Conservation (phyloP, 2,888 invertebrate genomes). For the Malachius bipustulatus region DNA sequence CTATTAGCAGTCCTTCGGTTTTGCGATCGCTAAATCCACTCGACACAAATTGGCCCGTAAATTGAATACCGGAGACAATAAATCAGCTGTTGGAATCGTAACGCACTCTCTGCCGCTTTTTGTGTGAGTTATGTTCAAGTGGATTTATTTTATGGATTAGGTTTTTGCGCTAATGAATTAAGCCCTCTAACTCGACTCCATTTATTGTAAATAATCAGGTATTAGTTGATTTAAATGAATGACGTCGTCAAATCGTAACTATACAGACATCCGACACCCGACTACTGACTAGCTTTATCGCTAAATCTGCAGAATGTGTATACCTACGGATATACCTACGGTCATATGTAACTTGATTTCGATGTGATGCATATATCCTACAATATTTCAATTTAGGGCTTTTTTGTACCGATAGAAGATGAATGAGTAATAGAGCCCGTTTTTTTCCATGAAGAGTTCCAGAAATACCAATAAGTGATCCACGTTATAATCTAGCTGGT, state of each 20-base stretch:
- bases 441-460: too few relatives aligned
- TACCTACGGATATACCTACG: too few relatives aligned
- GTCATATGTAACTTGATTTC: too few relatives aligned
- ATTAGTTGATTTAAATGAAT: neutral
- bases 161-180: conserved; percentile 35
- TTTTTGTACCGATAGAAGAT: too few relatives aligned
- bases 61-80: conserved; percentile 36
- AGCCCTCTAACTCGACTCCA: conserved; percentile 15
- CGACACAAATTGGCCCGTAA: conserved; percentile 38
- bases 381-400: too few relatives aligned
- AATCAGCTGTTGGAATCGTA: conserved; percentile 33
- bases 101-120: conserved; percentile 28
- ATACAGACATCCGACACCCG: neutral
- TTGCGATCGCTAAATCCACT: conserved; percentile 34
- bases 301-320: too few relatives aligned
- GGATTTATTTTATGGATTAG: conserved; percentile 35
- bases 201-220: conserved; percentile 2
- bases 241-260: conserved; percentile 2
- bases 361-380: too few relatives aligned
- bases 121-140: conserved; percentile 32
- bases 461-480: too few relatives aligned
- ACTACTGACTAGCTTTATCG: too few relatives aligned
- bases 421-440: too few relatives aligned
- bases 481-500: too few relatives aligned
- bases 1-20: conserved; percentile 25